Evolutionary conservation across 2,888 invertebrate species (phyloP), one percentile per base, ranked within the genome.

Genomic region (Seladonia tumulorum): DNA sequence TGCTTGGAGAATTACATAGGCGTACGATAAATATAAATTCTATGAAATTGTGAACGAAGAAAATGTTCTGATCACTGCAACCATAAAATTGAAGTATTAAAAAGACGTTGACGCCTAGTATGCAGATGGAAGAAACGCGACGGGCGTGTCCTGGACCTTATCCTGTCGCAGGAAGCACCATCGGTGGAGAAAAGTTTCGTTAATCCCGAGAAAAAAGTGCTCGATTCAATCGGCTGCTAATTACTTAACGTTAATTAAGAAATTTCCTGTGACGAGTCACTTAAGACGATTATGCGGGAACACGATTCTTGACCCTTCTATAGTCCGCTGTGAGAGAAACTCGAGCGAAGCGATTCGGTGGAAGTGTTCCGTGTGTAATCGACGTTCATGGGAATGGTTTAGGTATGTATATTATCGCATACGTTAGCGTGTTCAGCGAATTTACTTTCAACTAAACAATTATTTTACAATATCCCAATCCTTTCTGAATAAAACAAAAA

Each of bases 201-300:
- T 25, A 63, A 63, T 63, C 29, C 63, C 16, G 29, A 29, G 63
- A 63, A 63, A 63, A 63, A 63, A 84, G 78, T 63, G 68, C 70
- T 45, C n/a, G 78, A 77, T 86, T 5, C 81, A 29, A 78, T 84
- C 60, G 74, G 18, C 63, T 71, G 22, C 68, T 60, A 79, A 85
- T 84, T 75, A 84, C 74, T 79, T 75, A 75, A 63, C 60, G 79
- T 79, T 79, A 84, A 85, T 84, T 84, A 84, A 83, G 84, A 78
- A 84, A 84, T 83, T 83, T 84, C 74, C 68, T 35, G 49, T 25
- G 63, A 42, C 45, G 74, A 68, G 47, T 57, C 25, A 73, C 71
- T 76, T 12, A 39, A 53, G 16, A 60, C 25, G 73, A 76, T 73
- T 76, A 66, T 60, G 57, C n/a, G 47, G 45, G 68, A 70, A 74